Evolutionary conservation across 2,888 invertebrate genomes (phyloP), one percentile per base, ranked within the genome.

Genomic region (Agriopis leucophaearia): DNA sequence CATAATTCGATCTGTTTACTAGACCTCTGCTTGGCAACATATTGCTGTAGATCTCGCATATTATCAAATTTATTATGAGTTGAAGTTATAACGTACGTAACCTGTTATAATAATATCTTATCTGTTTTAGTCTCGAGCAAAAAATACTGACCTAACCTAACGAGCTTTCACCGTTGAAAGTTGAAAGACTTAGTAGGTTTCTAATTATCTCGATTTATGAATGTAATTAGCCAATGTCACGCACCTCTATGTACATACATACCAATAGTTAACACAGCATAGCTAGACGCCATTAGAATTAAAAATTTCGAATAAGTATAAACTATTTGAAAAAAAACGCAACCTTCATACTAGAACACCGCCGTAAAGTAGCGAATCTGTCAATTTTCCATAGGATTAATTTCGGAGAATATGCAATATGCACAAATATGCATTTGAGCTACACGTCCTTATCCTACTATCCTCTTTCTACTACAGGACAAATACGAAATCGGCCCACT

Each of bases 11-110:
- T 36, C 51, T 38, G 9, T 54, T 54, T 38, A 16, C 10, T 45
- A 44, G 13, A 44, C 44, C 44, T 44, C 44, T 27, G 44, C 13
- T n/a, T 44, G 13, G 7, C 3, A 13, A 44, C 44, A 10, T 27
- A 8, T 10, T 12, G 16, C 18, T 42, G 13, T 18, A 40, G 3
- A 18, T 55, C 18, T 42, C 8, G 8, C 16, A 18, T 57, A 35
- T 64, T 56, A 64, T 64, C 56, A 64, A 56, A 59, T 42, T 38
- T 58, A 64, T 47, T 47, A 63, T 48, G 18, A 63, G 27, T 18
- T 48, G 27, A 48, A 47, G 35, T 48, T 56, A 18, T 48, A 18
- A 54, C 27, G 38, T 38, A 40, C n/a, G 15, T 27, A 35, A 44
- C 44, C 18, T 35, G 42, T 42, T 51, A 36, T 44, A 45, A 13